phyloP scores from a whole-genome alignment of 2,113 vertebrate genomes.

The Siphamia tubifer region DNA sequence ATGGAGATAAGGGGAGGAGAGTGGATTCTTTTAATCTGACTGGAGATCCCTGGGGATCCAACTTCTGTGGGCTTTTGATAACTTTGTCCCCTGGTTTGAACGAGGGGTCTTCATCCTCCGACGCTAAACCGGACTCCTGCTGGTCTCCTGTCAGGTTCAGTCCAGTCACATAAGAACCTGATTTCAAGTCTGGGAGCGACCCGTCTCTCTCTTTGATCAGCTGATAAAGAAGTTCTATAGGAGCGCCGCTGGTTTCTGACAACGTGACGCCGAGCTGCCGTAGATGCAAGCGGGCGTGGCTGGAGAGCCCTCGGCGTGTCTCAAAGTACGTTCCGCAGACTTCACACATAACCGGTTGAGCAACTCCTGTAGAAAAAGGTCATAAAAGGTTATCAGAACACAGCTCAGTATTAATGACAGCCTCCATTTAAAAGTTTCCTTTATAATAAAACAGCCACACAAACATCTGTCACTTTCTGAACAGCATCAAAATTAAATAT shows the following conservation, averaged over 20 bases:
- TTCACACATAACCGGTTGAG: constrained; percentile 80
- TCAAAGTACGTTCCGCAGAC: constrained; percentile 90
- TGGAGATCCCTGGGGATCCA: constrained; percentile 34
- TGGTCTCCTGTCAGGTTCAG: neutral
- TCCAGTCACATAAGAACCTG: neutral
- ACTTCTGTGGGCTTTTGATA: constrained; percentile 1
- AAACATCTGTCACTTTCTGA: no score
- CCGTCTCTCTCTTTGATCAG: constrained; percentile 84
- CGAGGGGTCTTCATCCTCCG: constrained; percentile 8
- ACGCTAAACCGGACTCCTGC: constrained; percentile 2
- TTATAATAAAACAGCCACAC: no score
- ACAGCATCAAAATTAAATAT: no score
- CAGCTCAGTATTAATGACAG: no score
- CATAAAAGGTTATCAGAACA: constrained; percentile 1
- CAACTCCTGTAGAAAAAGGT: constrained; percentile 3
- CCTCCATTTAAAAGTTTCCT: no score
- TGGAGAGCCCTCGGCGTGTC: constrained; percentile 89
- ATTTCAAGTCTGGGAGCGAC: constrained; percentile 35
- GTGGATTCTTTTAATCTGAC: constrained; percentile 14
- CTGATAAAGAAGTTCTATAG: constrained; percentile 90
- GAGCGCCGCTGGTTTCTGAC: constrained; percentile 89
- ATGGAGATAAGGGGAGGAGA: constrained; percentile 19
- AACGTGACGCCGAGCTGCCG: constrained; percentile 88
- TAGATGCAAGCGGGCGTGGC: constrained; percentile 90
- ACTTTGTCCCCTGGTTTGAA: neutral